These are phyloP conservation scores for Thera britannica DNA, from an alignment of 2,888 invertebrate species.

Conservation along the genomic window DNA sequence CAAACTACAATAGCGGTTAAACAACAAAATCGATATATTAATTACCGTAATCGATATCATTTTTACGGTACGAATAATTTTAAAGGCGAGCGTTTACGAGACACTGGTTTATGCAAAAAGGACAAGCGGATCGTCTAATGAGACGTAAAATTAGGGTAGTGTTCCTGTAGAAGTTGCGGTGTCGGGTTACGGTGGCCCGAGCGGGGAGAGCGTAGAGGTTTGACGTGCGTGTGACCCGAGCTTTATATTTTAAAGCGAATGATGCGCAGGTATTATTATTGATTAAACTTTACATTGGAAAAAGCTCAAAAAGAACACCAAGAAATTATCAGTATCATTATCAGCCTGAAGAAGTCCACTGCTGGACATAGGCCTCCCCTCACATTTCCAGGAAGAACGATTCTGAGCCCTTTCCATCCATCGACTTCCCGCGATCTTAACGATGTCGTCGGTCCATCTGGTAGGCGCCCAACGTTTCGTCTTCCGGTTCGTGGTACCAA, in stretches of 20 bases:
- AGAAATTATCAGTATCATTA: too few species aligned
- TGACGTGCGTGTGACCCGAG: neutral
- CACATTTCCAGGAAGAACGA: too few species aligned
- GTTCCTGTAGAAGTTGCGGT: constrained; percentile 58
- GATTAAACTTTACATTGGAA: too few species aligned
- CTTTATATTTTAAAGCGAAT: neutral
- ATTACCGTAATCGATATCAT: constrained; percentile 67
- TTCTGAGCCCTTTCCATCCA: too few species aligned
- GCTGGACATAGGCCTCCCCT: too few species aligned
- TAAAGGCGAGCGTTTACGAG: constrained; percentile 59
- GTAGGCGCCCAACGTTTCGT: too few species aligned
- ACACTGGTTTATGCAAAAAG: constrained; percentile 73
- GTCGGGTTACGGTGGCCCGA: constrained; percentile 60
- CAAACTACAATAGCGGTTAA: constrained; percentile 35
- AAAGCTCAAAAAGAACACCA: too few species aligned
- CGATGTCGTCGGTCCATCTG: too few species aligned
- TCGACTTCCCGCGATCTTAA: too few species aligned
- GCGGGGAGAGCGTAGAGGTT: constrained; percentile 39
- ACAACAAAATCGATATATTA: constrained; percentile 44
- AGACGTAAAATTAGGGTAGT: constrained; percentile 81
- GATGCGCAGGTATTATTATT: too few species aligned
- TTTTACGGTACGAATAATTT: constrained; percentile 62
- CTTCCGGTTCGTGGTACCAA: too few species aligned
- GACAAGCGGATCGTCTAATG: constrained; percentile 74
- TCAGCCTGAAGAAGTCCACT: too few species aligned